A percentile compares a stretch with the other conserved stretches of the same genome.
phyloP scores from a whole-genome alignment of 2,888 invertebrate genomes.

The Agonopterix alstromeriana region DNA sequence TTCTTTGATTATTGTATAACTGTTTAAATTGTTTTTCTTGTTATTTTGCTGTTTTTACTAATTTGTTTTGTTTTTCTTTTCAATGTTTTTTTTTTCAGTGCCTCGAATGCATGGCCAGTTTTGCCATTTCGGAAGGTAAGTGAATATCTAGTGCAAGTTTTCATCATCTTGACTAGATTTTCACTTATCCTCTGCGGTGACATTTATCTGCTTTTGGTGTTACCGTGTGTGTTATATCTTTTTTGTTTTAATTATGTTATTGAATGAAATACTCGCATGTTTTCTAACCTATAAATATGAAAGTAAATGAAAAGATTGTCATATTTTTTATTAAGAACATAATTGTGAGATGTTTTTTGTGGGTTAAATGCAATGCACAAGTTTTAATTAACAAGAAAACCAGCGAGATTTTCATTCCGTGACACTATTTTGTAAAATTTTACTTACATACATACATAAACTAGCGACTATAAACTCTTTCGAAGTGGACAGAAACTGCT shows the following conservation, averaged over 20 bases:
- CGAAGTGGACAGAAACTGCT: too few relatives aligned
- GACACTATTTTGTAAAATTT: too few relatives aligned
- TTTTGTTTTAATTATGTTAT: slow-evolving; percentile 4
- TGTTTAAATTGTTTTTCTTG: background rate
- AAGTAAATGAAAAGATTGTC: too few relatives aligned
- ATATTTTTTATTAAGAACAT: too few relatives aligned
- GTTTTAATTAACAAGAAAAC: too few relatives aligned
- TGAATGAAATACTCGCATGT: slow-evolving; percentile 2
- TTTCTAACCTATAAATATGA: background rate
- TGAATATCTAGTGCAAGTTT: slow-evolving; percentile 75
- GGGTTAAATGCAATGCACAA: too few relatives aligned
- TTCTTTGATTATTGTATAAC: background rate
- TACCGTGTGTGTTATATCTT: slow-evolving; percentile 19
- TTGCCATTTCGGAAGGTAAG: slow-evolving; percentile 64
- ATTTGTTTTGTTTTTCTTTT: slow-evolving; percentile 8
- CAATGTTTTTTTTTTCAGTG: slow-evolving; percentile 26
- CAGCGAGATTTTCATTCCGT: too few relatives aligned
- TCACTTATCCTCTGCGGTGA: slow-evolving; percentile 78
- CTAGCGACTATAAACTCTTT: too few relatives aligned
- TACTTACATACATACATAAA: too few relatives aligned
- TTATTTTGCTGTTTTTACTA: slow-evolving; percentile 8
- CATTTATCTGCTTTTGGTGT: slow-evolving; percentile 48
- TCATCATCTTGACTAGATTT: slow-evolving; percentile 79
- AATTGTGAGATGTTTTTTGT: too few relatives aligned
- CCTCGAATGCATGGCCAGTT: slow-evolving; percentile 29